Evolutionary conservation across 1,140 invertebrate genomes (phyloP), one percentile per base, ranked within the genome.

Genomic region (Drusus annulatus): DNA sequence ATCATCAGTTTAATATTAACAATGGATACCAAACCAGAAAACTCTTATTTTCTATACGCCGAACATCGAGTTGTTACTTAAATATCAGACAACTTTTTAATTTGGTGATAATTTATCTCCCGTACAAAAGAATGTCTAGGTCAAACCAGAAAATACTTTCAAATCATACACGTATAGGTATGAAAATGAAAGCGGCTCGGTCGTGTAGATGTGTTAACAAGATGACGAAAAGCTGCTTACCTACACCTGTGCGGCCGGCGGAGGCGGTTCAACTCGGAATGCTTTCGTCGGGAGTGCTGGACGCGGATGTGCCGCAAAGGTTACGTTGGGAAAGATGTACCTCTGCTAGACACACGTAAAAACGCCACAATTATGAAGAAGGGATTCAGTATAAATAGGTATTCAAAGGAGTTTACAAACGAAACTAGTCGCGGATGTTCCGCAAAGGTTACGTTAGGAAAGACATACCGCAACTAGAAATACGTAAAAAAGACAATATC

Each of bases 101-200:
- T 65, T 78, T 58, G 54, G 21, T 63, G 62, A 78, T 78, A 78
- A 81, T 81, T 76, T 79, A 76, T 69, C 75, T 77, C 78, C 51
- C 80, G 65, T 25, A 50, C 63, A 63, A 76, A 82, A 82, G 81
- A 82, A 82, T 82, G 81, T 82, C 81, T 82, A 82, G 81, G 81
- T 82, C 81, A 82, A 68, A 79, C 78, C 81, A 76, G 81, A 81
- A 78, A 81, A 77, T 78, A 82, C 81, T 82, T 82, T 82, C 81
- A 82, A 82, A 82, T 82, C 63, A 82, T 79, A 78, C 78, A 60
- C 76, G 78, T 80, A 76, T 75, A 60, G 58, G 78, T 76, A 82
- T 77, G 81, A 82, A 82, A 82, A 79, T 80, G 81, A 82, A 82
- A 82, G 81, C 80, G 81, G 73, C 68, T 71, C 58, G 71, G 60